phyloP scores from a whole-genome alignment of 2,888 invertebrate genomes.

The Noctua janthina region DNA sequence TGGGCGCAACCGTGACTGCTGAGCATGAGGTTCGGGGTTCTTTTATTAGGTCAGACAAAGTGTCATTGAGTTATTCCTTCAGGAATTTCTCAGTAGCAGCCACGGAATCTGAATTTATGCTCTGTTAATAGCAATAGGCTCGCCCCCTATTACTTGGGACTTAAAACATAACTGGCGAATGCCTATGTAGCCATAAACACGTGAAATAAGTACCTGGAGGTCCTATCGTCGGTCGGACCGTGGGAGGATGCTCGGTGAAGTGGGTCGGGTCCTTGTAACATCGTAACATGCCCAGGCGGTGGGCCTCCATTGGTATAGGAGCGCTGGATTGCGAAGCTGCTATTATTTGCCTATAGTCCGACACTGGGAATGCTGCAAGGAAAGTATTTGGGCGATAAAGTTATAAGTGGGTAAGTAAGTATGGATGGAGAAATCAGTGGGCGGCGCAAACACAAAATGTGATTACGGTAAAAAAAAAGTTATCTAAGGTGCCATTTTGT shows the following conservation, averaged over 20 bases:
- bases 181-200: background rate
- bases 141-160: background rate
- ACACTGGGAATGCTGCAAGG: conserved; percentile 85
- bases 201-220: conserved; percentile 77
- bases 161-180: background rate
- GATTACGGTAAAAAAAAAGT: background rate
- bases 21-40: background rate
- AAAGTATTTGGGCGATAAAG: background rate
- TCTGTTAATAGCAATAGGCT: background rate
- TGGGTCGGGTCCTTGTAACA: conserved; percentile 92
- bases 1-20: background rate
- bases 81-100: background rate
- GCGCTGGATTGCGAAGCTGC: conserved; percentile 91
- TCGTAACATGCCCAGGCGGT: conserved; percentile 88
- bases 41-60: background rate
- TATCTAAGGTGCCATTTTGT: background rate
- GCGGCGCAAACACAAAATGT: background rate
- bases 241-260: conserved; percentile 88
- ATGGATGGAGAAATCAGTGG: background rate
- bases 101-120: background rate
- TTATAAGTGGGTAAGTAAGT: background rate
- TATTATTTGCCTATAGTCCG: conserved; percentile 90
- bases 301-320: conserved; percentile 90
- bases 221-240: conserved; percentile 89
- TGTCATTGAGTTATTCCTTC: background rate